A percentile compares a stretch with the other conserved stretches of the same genome.
phyloP scores from a whole-genome alignment of 2,888 invertebrate species.

The Subacronicta megacephala region DNA sequence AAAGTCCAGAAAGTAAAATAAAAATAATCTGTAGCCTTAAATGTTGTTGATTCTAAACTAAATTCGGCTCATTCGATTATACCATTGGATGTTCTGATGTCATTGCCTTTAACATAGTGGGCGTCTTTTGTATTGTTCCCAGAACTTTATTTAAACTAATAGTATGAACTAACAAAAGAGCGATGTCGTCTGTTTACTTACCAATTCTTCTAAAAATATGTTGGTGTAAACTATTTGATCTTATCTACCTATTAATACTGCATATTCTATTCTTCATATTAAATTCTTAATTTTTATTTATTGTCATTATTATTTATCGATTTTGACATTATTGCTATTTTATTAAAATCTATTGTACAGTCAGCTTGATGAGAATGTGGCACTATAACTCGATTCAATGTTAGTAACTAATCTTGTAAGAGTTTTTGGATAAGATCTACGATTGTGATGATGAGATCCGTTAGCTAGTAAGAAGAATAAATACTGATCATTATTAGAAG shows the following conservation, averaged over 20 bases:
- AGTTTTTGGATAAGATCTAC: too few relatives aligned
- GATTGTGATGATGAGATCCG: too few relatives aligned
- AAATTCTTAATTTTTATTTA: too few relatives aligned
- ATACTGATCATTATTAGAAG: constrained; percentile 15
- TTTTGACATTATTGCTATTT: too few relatives aligned
- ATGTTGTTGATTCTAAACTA: neutral
- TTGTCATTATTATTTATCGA: too few relatives aligned
- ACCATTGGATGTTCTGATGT: neutral
- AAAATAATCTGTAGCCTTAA: neutral
- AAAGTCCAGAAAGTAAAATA: neutral
- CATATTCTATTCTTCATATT: too few relatives aligned
- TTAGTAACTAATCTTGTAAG: too few relatives aligned
- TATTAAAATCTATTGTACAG: too few relatives aligned
- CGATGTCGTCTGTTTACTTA: neutral
- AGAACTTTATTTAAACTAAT: neutral
- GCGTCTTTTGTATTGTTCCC: neutral
- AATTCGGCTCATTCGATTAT: neutral
- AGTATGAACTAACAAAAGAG: too few relatives aligned
- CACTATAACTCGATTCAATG: too few relatives aligned
- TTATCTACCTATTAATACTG: constrained; percentile 19
- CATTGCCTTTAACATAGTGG: neutral
- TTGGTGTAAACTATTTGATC: neutral
- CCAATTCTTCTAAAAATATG: neutral
- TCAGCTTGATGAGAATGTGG: too few relatives aligned
- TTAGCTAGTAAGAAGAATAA: too few relatives aligned